Conservation (phyloP, 2,888 invertebrate genomes). For the Phrixothrix hirtus region DNA sequence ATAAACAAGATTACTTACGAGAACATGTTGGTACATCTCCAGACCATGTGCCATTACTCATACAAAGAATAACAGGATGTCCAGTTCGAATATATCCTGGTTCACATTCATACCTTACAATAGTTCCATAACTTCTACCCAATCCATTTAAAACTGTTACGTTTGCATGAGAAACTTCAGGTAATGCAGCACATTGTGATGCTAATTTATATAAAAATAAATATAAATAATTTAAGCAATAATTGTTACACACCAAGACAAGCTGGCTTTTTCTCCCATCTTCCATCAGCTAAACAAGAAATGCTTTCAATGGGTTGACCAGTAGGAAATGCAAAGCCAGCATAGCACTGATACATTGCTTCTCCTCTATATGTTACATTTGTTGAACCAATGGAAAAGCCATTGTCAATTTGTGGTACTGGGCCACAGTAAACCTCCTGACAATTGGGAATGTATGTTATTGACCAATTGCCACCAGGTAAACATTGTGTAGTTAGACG, state of each 20-base stretch:
- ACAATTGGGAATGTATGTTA: constrained; percentile 88
- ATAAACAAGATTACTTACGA: constrained; percentile 57
- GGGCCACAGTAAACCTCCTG: constrained; percentile 98
- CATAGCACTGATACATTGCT: constrained; percentile 95
- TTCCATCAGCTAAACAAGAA: constrained; percentile 85
- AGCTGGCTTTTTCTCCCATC: constrained; percentile 90
- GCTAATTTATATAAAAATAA: constrained; percentile 58
- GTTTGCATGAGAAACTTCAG: constrained; percentile 86
- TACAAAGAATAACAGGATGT: constrained; percentile 87
- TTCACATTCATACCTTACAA: constrained; percentile 89
- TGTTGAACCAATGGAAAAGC: constrained; percentile 92
- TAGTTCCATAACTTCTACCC: constrained; percentile 90
- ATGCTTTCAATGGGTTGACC: constrained; percentile 86
- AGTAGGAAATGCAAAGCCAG: constrained; percentile 91
- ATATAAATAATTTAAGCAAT: constrained; percentile 1
- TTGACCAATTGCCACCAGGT: constrained; percentile 90
- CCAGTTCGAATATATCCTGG: constrained; percentile 87
- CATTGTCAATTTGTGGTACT: constrained; percentile 96
- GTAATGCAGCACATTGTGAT: constrained; percentile 85
- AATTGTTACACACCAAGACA: constrained; percentile 69
- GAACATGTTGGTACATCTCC: constrained; percentile 87
- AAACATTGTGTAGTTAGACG: constrained; percentile 84
- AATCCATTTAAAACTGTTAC: constrained; percentile 86
- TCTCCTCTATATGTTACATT: constrained; percentile 93
- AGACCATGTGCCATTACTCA: constrained; percentile 96